These are phyloP conservation scores for Achroia grisella DNA, from an alignment of 1,140 invertebrate species.

Conservation along the genomic window DNA sequence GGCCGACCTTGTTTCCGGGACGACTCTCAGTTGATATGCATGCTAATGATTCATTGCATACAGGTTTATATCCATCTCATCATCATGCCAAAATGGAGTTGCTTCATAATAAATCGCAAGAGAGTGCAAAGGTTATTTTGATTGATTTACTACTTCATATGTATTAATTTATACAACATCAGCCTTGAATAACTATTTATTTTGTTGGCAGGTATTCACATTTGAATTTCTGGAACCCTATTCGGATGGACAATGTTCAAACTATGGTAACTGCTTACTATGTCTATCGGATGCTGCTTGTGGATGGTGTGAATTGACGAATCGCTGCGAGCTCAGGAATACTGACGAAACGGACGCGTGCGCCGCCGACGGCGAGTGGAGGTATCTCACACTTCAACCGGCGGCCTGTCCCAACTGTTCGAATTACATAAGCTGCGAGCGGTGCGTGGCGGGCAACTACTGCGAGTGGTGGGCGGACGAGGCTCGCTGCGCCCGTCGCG, in stretches of 20 bases:
- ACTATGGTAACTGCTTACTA: slow-evolving; percentile 88
- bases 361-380: slow-evolving; percentile 76
- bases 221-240: slow-evolving; percentile 93
- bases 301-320: slow-evolving; percentile 89
- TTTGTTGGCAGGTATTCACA: slow-evolving; percentile 79
- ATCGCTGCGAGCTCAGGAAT: slow-evolving; percentile 77
- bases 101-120: slow-evolving; percentile 80
- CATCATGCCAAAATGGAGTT: slow-evolving; percentile 87
- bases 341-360: slow-evolving; percentile 80
- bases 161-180: slow-evolving; percentile 2
- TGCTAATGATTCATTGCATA: slow-evolving; percentile 74
- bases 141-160: slow-evolving; percentile 15
- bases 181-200: background rate
- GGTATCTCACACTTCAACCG: slow-evolving; percentile 86
- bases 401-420: slow-evolving; percentile 89
- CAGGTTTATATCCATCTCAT: slow-evolving; percentile 71
- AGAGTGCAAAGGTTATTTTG: slow-evolving; percentile 79
- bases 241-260: slow-evolving; percentile 83
- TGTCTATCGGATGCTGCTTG: slow-evolving; percentile 92
- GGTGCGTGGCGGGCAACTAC: slow-evolving; percentile 79
- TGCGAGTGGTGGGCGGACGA: slow-evolving; percentile 95
- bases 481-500: slow-evolving; percentile 86
- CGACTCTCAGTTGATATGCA: slow-evolving; percentile 82
- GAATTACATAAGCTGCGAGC: slow-evolving; percentile 89
- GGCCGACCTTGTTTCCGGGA: slow-evolving; percentile 72